These are phyloP conservation scores for Trachelus iudaicus DNA, from an alignment of 2,888 invertebrate species.

Conservation along the genomic window DNA sequence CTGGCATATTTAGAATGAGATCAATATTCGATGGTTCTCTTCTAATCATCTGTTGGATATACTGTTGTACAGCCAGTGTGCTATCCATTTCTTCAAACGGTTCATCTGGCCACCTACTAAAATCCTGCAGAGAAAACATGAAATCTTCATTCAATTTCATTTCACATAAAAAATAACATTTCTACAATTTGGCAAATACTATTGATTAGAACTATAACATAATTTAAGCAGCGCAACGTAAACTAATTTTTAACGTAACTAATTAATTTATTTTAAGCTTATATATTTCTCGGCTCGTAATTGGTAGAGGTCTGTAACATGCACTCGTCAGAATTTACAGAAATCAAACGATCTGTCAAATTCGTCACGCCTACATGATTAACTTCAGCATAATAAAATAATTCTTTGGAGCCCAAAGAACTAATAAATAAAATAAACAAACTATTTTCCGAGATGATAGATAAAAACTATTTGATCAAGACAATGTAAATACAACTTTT, in stretches of 20 bases:
- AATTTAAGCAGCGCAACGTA: neutral
- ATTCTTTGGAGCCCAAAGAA: neutral
- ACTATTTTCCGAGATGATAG: neutral
- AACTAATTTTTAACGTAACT: neutral
- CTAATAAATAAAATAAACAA: neutral
- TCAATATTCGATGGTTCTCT: slow-evolving; percentile 94
- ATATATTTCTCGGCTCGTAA: neutral
- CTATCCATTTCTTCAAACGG: slow-evolving; percentile 99
- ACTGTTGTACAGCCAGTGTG: slow-evolving; percentile 97
- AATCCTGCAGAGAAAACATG: slow-evolving; percentile 75
- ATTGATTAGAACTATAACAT: neutral
- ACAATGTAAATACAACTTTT: neutral
- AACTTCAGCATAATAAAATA: neutral
- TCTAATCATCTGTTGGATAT: slow-evolving; percentile 97
- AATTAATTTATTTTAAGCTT: neutral
- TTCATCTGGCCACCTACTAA: slow-evolving; percentile 98
- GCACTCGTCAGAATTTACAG: neutral
- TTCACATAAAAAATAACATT: neutral
- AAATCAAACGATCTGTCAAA: neutral
- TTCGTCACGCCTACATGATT: neutral
- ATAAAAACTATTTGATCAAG: neutral
- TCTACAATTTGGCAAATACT: neutral
- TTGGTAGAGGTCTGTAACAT: too few species aligned
- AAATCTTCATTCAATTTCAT: neutral
- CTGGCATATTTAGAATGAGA: slow-evolving; percentile 94